These are phyloP conservation scores for Coccyzus lansbergi DNA, from an alignment of 2,797 vertebrate species.

Conservation along the genomic window DNA sequence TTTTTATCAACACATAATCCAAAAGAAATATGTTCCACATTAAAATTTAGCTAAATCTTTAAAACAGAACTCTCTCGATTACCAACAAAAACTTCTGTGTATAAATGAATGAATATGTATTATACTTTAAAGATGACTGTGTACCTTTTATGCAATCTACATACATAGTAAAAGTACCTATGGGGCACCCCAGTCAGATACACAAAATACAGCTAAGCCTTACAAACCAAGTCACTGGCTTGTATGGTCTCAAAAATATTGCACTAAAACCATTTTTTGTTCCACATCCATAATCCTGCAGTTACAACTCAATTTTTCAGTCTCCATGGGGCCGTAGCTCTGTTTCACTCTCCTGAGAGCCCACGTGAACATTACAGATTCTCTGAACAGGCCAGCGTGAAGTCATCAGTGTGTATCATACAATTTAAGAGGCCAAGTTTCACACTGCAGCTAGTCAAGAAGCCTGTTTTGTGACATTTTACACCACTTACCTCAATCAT, in stretches of 20 bases:
- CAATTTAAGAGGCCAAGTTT: not conserved
- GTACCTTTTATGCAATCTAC: not conserved
- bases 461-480: not conserved
- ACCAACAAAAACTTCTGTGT: not conserved
- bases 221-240: not conserved
- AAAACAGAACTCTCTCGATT: not conserved
- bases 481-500: conserved; percentile 85
- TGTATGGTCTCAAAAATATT: not conserved
- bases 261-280: not conserved
- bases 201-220: not conserved
- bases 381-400: not conserved
- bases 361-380: not conserved
- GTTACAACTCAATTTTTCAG: not conserved
- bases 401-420: not conserved
- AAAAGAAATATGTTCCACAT: not conserved
- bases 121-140: not conserved
- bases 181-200: not conserved
- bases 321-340: not conserved
- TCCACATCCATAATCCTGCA: not conserved
- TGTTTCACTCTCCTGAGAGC: not conserved
- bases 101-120: not conserved
- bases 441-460: not conserved
- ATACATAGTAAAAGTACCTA: fast-evolving
- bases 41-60: not conserved
- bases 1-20: not conserved